These are phyloP conservation scores for Drosophila burlai DNA, from an alignment of 1,140 invertebrate species.

Conservation along the genomic window DNA sequence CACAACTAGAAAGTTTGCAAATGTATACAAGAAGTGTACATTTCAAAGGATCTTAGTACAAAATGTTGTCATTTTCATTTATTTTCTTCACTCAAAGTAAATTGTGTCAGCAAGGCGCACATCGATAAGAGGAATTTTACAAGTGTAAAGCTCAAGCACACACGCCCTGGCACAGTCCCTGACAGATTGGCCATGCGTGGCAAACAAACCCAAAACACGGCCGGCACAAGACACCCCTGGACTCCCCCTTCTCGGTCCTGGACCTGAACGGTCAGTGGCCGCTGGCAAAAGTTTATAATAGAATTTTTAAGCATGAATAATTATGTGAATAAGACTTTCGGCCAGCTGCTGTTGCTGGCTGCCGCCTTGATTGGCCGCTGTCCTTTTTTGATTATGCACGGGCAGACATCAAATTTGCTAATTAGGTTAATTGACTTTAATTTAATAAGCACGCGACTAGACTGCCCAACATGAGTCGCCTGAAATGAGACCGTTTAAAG, in stretches of 20 bases:
- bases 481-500: conserved; percentile 3
- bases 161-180: conserved; percentile 21
- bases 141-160: conserved; percentile 22
- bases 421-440: conserved; percentile 74
- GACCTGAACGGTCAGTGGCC: conserved; percentile 28
- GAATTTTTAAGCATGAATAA: conserved; percentile 78
- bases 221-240: neutral
- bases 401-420: conserved; percentile 62
- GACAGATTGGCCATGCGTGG: conserved; percentile 58
- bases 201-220: conserved; percentile 37
- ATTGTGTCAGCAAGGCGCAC: neutral
- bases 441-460: conserved; percentile 59
- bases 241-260: neutral
- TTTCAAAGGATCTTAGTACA: neutral
- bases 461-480: conserved; percentile 15
- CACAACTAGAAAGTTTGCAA: neutral
- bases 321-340: conserved; percentile 61
- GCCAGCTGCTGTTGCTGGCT: conserved; percentile 24
- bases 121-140: neutral
- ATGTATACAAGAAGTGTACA: neutral
- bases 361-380: conserved; percentile 33
- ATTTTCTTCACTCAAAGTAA: neutral
- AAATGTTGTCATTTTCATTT: neutral
- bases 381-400: conserved; percentile 64
- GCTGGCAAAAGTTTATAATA: conserved; percentile 70